A percentile compares a stretch with the other conserved stretches of the same genome.
phyloP scores from a whole-genome alignment of 30 jellyfish, hydroid and myxozoan genomes.

The Haliclystus octoradiatus region DNA sequence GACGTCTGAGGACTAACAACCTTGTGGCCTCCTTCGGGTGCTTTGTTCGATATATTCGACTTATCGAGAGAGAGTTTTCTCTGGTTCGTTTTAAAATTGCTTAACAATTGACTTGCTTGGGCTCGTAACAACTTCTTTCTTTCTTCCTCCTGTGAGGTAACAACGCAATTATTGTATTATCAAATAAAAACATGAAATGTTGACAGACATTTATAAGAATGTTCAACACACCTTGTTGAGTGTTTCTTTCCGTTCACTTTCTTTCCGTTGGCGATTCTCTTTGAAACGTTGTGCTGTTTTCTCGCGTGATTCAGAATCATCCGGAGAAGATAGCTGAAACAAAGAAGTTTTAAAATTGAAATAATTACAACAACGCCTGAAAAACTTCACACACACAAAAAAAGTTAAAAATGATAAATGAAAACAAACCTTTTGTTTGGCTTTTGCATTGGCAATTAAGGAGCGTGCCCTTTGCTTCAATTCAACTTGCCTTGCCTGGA shows the following conservation, averaged over 20 bases:
- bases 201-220: too few relatives aligned
- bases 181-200: too few relatives aligned
- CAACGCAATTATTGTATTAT: too few relatives aligned
- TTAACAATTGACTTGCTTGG: conserved; percentile 75
- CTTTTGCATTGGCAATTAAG: not conserved
- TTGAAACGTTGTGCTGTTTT: not conserved
- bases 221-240: conserved; percentile 47
- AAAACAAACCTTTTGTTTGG: not conserved
- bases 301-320: too few relatives aligned
- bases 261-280: conserved; percentile 26
- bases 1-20: not conserved
- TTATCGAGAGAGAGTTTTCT: conserved; percentile 23
- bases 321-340: too few relatives aligned
- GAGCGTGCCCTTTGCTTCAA: not conserved
- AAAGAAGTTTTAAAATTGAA: too few relatives aligned
- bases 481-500: not conserved
- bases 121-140: conserved; percentile 72
- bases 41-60: not conserved
- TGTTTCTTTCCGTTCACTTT: conserved; percentile 50
- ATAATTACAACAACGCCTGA: too few relatives aligned
- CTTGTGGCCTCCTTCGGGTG: conserved; percentile 2
- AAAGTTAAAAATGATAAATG: too few relatives aligned
- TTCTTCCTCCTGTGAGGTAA: conserved; percentile 80
- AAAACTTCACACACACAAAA: too few relatives aligned
- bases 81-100: conserved; percentile 36